phyloP scores from a whole-genome alignment of 2,113 vertebrate species.

The Callipepla squamata region DNA sequence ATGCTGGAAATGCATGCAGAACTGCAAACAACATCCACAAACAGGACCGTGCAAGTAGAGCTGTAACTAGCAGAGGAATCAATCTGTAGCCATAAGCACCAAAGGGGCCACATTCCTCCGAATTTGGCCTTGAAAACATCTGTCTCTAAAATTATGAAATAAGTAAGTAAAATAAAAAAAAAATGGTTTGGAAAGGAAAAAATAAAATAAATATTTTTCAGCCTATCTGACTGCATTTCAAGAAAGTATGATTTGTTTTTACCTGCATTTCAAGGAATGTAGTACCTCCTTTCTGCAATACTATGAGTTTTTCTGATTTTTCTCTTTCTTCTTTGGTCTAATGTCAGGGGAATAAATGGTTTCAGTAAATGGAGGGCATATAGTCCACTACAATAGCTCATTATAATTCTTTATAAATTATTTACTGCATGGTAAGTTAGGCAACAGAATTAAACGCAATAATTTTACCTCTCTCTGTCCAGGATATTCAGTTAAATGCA shows the following conservation, averaged over 20 bases:
- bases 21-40: neutral
- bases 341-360: slow-evolving; percentile 73
- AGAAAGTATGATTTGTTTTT: slow-evolving; percentile 64
- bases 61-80: neutral
- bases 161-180: neutral
- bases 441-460: slow-evolving; percentile 17
- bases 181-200: slow-evolving; percentile 33
- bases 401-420: neutral
- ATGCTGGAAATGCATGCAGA: slow-evolving; percentile 42
- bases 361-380: slow-evolving; percentile 50
- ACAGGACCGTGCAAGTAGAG: neutral
- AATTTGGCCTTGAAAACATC: slow-evolving; percentile 4
- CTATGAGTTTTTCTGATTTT: slow-evolving; percentile 81
- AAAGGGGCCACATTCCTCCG: neutral
- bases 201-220: slow-evolving; percentile 9
- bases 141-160: neutral
- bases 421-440: neutral
- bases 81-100: neutral
- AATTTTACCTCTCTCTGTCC: neutral
- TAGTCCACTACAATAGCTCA: neutral
- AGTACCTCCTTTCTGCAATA: slow-evolving; percentile 83
- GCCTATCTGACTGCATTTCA: slow-evolving; percentile 33
- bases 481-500: neutral
- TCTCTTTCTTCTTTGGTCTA: slow-evolving; percentile 85
- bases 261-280: slow-evolving; percentile 84